Conservation (phyloP, 2,797 vertebrate genomes). For the Falco columbarius region DNA sequence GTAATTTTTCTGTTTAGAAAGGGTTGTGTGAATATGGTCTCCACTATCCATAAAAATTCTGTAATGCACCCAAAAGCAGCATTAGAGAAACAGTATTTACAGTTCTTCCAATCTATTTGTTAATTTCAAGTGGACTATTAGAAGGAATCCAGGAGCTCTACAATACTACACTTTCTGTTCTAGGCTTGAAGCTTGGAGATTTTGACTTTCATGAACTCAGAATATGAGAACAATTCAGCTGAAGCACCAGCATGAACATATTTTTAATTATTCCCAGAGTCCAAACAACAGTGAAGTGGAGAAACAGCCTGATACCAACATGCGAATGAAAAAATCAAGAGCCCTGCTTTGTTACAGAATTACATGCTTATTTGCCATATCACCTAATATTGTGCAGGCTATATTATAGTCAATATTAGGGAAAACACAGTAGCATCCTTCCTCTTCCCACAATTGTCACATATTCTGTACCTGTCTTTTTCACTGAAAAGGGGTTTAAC, state of each 20-base stretch:
- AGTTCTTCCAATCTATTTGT: not conserved
- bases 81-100: constrained; percentile 1
- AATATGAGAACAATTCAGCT: not conserved
- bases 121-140: constrained; percentile 27
- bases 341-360: not conserved
- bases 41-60: not conserved
- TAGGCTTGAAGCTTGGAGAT: not conserved
- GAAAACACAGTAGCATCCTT: not conserved
- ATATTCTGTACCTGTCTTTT: not conserved
- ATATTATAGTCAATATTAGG: not conserved
- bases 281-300: not conserved
- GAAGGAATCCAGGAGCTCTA: not conserved
- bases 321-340: not conserved
- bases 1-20: constrained; percentile 19
- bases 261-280: not conserved
- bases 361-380: not conserved
- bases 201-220: not conserved
- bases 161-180: not conserved
- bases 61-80: not conserved
- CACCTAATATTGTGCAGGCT: not conserved
- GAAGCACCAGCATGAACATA: not conserved
- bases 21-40: not conserved
- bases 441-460: not conserved
- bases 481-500: not conserved
- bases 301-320: not conserved